Evolutionary conservation across 92 coral and sea anemone genomes (phyloP).

Genomic region (Isaurus tuberculatus): DNA sequence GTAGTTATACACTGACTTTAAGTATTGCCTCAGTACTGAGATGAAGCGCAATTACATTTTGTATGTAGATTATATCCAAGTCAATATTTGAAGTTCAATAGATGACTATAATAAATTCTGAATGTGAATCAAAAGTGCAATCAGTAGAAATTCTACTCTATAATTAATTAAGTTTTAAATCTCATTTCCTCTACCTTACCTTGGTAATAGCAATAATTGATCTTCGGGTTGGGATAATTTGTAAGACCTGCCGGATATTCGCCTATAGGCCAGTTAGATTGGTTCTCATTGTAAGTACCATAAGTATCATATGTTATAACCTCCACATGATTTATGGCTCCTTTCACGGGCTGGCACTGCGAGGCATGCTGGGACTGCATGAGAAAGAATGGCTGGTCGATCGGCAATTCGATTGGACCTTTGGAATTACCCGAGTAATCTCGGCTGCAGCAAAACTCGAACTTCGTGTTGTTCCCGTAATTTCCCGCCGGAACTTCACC

Average conservation of each 20-base stretch:
- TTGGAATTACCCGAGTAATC: neutral
- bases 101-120: no score
- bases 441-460: conserved; percentile 18
- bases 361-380: conserved; percentile 6
- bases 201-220: conserved; percentile 35
- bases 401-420: conserved; percentile 9
- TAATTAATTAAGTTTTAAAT: no score
- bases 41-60: no score
- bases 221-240: conserved; percentile 20
- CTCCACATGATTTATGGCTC: conserved; percentile 20
- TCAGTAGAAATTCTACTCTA: no score
- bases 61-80: no score
- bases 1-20: no score
- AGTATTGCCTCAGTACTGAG: no score
- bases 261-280: neutral
- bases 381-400: conserved; percentile 34
- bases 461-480: conserved; percentile 16
- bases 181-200: neutral
- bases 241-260: conserved; percentile 13
- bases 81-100: no score
- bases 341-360: conserved; percentile 40
- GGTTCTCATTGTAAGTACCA: neutral
- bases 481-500: conserved; percentile 34
- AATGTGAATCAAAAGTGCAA: no score
- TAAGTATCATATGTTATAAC: conserved; percentile 27